Conservation (phyloP, 2,113 vertebrate species). For the Gymnarchus niloticus region DNA sequence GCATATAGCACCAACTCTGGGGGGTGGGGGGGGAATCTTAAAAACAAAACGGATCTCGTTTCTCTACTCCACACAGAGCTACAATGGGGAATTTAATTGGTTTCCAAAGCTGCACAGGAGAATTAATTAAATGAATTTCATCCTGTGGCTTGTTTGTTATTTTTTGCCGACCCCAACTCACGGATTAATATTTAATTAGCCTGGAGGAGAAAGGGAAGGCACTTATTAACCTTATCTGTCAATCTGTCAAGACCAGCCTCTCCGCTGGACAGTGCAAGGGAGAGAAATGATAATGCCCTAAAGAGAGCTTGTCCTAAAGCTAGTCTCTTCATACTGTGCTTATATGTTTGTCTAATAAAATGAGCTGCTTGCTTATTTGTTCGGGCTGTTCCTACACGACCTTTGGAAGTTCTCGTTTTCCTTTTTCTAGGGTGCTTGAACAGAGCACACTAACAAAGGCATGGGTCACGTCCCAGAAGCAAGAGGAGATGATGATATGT, state of each 20-base stretch:
- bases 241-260: conserved; percentile 61
- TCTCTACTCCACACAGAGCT: conserved; percentile 17
- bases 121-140: conserved; percentile 73
- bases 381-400: neutral
- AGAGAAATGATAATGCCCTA: conserved; percentile 48
- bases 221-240: conserved; percentile 76
- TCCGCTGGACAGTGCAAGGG: conserved; percentile 28
- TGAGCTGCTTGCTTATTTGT: neutral
- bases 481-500: conserved; percentile 17
- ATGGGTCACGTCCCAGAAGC: neutral
- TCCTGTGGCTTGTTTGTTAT: conserved; percentile 62
- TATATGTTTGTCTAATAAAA: conserved; percentile 43
- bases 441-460: neutral
- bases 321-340: conserved; percentile 41
- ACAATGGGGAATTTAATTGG: conserved; percentile 56
- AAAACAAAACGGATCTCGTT: conserved; percentile 30
- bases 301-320: conserved; percentile 16
- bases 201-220: conserved; percentile 66
- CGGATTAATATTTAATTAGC: conserved; percentile 84
- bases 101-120: conserved; percentile 62
- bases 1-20: neutral
- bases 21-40: neutral
- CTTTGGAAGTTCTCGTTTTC: neutral
- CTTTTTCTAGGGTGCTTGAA: neutral
- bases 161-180: conserved; percentile 80